These are phyloP conservation scores for Euura saliciscinereae DNA, from an alignment of 1,140 invertebrate genomes.

Conservation along the genomic window DNA sequence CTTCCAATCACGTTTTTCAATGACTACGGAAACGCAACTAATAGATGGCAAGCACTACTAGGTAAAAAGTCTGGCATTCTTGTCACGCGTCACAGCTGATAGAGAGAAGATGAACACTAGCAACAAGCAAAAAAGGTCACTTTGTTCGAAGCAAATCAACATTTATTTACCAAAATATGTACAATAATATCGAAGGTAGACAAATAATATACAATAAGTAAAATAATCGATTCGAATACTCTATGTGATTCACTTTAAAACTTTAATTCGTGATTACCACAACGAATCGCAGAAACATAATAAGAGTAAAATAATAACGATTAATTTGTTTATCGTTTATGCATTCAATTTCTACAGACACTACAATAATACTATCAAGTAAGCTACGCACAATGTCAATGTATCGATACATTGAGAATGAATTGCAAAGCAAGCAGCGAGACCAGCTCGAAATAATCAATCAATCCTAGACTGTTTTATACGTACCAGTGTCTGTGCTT, in stretches of 20 bases:
- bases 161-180: not conserved
- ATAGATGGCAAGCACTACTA: no score
- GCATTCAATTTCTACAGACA: no score
- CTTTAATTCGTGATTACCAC: not conserved
- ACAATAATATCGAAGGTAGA: not conserved
- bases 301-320: no score
- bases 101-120: not conserved
- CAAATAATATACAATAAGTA: slow-evolving; percentile 4
- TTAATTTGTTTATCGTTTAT: no score
- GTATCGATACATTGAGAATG: slow-evolving; percentile 11
- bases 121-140: not conserved
- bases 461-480: not conserved
- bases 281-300: not conserved
- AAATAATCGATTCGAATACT: not conserved
- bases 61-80: not conserved
- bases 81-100: not conserved
- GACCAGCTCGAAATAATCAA: slow-evolving; percentile 11
- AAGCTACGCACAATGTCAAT: no score
- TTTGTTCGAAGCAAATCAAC: not conserved
- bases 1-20: not conserved
- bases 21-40: no score
- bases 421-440: slow-evolving; percentile 9
- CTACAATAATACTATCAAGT: no score
- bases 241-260: slow-evolving; percentile 1
- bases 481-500: slow-evolving; percentile 61